These are phyloP conservation scores for Eurypyga helias DNA, from an alignment of 2,113 vertebrate species.

Conservation along the genomic window DNA sequence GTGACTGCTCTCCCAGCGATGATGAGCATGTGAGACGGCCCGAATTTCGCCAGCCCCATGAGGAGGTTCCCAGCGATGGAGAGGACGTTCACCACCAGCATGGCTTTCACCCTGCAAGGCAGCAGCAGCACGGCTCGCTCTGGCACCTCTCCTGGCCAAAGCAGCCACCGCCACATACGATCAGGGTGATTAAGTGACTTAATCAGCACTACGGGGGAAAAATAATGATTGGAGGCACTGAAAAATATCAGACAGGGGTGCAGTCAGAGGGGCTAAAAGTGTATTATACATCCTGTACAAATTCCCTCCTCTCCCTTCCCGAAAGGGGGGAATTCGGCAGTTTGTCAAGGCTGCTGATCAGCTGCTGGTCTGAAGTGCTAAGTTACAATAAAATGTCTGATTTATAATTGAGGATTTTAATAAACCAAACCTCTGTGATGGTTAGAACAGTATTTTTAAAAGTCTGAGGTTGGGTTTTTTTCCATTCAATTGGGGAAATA, in stretches of 20 bases:
- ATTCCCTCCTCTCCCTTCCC: background rate
- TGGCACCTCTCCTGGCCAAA: background rate
- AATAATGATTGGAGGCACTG: background rate
- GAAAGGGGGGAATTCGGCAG: background rate
- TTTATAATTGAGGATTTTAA: background rate
- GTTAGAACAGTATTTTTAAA: background rate
- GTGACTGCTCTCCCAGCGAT: constrained; percentile 89
- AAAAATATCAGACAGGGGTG: background rate
- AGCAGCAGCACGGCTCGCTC: constrained; percentile 10
- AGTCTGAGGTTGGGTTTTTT: background rate
- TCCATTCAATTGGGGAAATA: background rate
- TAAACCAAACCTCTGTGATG: background rate
- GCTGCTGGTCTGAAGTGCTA: background rate
- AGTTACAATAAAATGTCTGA: background rate
- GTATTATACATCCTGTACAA: background rate
- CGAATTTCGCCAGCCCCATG: constrained; percentile 87
- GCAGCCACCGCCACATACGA: background rate
- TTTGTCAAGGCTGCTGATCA: background rate
- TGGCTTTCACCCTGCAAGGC: constrained; percentile 88
- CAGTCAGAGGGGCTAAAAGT: background rate
- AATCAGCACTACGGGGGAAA: background rate
- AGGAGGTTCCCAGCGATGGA: constrained; percentile 88
- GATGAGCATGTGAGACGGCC: constrained; percentile 89
- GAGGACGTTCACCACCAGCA: constrained; percentile 87
- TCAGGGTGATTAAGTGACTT: background rate